Conservation (phyloP, 1,140 invertebrate genomes). For the Ceratoteleas bidentatus region DNA sequence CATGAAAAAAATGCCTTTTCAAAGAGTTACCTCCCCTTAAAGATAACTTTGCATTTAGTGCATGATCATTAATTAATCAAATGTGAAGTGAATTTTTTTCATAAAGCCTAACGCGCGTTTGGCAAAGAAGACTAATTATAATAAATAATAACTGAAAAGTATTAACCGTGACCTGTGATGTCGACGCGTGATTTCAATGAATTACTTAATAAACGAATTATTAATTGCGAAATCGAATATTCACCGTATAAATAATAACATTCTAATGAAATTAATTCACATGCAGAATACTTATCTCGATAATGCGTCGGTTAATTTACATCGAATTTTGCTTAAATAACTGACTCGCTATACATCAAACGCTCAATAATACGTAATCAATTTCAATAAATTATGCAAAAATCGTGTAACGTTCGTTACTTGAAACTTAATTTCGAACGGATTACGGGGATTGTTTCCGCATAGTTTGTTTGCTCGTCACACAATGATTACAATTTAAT, state of each 20-base stretch:
- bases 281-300: neutral
- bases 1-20: no score
- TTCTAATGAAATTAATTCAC: neutral
- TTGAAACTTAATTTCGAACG: slow-evolving; percentile 36
- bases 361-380: slow-evolving; percentile 19
- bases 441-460: slow-evolving; percentile 29
- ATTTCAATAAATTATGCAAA: slow-evolving; percentile 48
- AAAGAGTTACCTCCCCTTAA: no score
- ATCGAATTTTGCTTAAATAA: slow-evolving; percentile 13
- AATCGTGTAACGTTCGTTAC: slow-evolving; percentile 25
- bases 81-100: no score
- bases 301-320: slow-evolving; percentile 3
- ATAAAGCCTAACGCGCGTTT: no score
- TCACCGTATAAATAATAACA: neutral
- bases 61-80: no score
- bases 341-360: slow-evolving; percentile 6
- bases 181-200: neutral
- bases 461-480: slow-evolving; percentile 24
- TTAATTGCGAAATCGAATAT: neutral
- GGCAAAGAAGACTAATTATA: no score
- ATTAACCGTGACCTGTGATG: neutral
- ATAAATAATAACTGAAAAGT: no score
- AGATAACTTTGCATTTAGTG: no score
- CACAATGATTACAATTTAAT: slow-evolving; percentile 51
- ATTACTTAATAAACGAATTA: slow-evolving; percentile 11